phyloP scores from a whole-genome alignment of 2,888 invertebrate species.

The Eurytoma californica region DNA sequence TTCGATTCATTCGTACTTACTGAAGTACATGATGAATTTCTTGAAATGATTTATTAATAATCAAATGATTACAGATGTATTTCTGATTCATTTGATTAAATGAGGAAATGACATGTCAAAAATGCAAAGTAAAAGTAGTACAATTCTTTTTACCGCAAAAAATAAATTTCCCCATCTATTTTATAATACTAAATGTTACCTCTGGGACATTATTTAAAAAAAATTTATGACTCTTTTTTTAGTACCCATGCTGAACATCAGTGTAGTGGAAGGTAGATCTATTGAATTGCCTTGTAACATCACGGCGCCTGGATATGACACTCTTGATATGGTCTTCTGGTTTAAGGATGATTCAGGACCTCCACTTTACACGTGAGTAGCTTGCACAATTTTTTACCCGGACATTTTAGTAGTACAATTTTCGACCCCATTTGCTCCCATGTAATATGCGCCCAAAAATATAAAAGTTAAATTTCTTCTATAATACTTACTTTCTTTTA shows the following conservation, averaged over 20 bases:
- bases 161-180: background rate
- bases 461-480: too few species aligned
- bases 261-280: slow-evolving; percentile 91
- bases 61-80: too few species aligned
- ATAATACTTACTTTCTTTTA: too few species aligned
- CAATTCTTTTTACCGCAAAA: background rate
- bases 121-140: too few species aligned
- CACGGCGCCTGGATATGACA: slow-evolving; percentile 87
- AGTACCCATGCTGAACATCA: slow-evolving; percentile 87
- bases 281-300: slow-evolving; percentile 93
- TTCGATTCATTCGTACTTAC: too few species aligned
- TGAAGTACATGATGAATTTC: too few species aligned
- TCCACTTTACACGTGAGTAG: slow-evolving; percentile 88
- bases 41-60: too few species aligned
- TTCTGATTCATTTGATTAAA: too few species aligned
- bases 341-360: slow-evolving; percentile 91
- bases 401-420: background rate
- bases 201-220: background rate
- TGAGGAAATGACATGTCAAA: too few species aligned
- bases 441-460: too few species aligned
- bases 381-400: background rate
- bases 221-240: slow-evolving; percentile 60
- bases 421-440: too few species aligned
- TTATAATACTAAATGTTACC: background rate
- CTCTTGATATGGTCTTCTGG: slow-evolving; percentile 95